Conservation (phyloP, 2,888 invertebrate genomes). For the Drosophila acutilabella region DNA sequence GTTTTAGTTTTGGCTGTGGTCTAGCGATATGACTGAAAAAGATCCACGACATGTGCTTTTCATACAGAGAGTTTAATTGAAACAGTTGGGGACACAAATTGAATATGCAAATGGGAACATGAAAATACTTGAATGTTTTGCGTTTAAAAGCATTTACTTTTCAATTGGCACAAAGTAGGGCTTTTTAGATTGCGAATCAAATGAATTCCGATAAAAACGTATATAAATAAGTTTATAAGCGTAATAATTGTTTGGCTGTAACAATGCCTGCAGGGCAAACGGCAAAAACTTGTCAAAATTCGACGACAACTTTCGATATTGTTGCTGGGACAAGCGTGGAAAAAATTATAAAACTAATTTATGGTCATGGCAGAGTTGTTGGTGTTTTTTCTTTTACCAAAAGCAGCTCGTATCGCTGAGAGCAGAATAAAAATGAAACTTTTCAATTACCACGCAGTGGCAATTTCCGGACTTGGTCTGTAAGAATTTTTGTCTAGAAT, state of each 20-base stretch:
- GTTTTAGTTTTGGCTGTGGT: no score
- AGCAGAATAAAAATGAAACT: slow-evolving; percentile 34
- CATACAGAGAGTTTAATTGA: no score
- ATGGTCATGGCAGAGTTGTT: slow-evolving; percentile 57
- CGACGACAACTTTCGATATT: slow-evolving; percentile 42
- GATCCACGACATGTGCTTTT: no score
- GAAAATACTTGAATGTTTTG: no score
- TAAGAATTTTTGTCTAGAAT: slow-evolving; percentile 27
- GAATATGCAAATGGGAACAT: no score
- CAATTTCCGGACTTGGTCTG: slow-evolving; percentile 60
- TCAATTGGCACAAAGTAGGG: no score
- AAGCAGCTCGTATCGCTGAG: slow-evolving; percentile 17
- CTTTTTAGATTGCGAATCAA: not conserved
- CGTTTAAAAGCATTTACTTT: no score
- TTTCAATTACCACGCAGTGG: slow-evolving; percentile 68
- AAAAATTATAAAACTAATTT: slow-evolving; percentile 67
- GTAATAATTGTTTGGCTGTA: slow-evolving; percentile 27
- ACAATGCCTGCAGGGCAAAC: slow-evolving; percentile 18
- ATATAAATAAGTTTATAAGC: not conserved
- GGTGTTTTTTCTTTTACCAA: slow-evolving; percentile 29
- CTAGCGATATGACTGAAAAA: no score
- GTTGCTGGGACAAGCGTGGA: slow-evolving; percentile 28
- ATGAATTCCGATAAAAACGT: slow-evolving; percentile 19
- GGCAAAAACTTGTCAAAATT: slow-evolving; percentile 59
- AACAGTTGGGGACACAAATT: no score